phyloP scores from a whole-genome alignment of 2,113 vertebrate genomes.

The Struthio camelus region DNA sequence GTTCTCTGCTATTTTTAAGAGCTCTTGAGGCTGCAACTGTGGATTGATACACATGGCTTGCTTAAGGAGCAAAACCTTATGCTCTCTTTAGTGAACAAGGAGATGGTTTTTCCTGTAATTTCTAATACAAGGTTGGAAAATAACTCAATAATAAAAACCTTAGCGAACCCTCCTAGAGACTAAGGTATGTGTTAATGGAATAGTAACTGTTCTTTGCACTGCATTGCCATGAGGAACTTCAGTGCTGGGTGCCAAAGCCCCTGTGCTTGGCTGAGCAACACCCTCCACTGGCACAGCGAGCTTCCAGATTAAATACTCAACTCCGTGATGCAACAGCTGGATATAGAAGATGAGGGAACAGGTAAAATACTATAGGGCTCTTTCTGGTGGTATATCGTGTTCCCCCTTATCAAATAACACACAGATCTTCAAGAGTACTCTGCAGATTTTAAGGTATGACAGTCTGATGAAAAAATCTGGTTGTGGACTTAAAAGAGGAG shows the following conservation, averaged over 20 bases:
- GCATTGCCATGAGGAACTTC: neutral
- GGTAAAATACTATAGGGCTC: neutral
- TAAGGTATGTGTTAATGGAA: slow-evolving; percentile 23
- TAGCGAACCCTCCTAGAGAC: neutral
- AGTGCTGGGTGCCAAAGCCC: neutral
- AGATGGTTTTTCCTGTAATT: slow-evolving; percentile 21
- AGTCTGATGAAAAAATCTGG: neutral
- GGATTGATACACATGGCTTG: neutral
- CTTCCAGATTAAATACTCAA: slow-evolving; percentile 16
- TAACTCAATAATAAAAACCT: slow-evolving; percentile 5
- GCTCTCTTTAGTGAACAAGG: neutral
- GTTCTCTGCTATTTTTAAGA: slow-evolving; percentile 17
- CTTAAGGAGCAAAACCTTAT: neutral
- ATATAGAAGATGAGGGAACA: neutral
- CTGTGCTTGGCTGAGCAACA: neutral
- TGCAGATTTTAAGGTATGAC: neutral
- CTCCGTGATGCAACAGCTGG: neutral
- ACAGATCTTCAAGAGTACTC: neutral
- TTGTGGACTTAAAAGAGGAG: slow-evolving; percentile 6
- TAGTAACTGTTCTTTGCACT: slow-evolving; percentile 36
- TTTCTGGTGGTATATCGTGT: neutral
- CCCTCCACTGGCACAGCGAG: neutral
- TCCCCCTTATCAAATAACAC: neutral
- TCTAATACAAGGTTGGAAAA: slow-evolving; percentile 28
- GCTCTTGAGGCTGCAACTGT: neutral